Evolutionary conservation across 1,140 invertebrate species (phyloP).

Genomic region (Atopsyche davidsoni): DNA sequence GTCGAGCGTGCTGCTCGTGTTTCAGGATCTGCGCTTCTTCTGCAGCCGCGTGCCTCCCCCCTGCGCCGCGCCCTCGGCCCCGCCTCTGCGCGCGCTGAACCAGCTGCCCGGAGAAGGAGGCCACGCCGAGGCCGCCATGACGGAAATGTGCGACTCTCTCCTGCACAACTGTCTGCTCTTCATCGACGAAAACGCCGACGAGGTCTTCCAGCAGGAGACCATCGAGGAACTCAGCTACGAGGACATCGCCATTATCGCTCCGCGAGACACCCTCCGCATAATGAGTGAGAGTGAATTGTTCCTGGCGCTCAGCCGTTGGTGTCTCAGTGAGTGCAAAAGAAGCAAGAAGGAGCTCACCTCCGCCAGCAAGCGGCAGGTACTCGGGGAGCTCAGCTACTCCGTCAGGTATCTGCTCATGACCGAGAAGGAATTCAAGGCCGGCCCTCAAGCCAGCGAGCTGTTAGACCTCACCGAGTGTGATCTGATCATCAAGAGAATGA

Average conservation of each 20-base stretch:
- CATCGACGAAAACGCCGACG: conserved; percentile 56
- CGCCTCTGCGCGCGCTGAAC: conserved; percentile 12
- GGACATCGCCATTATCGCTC: conserved; percentile 54
- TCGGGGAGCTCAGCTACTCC: conserved; percentile 58
- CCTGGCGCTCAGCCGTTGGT: conserved; percentile 59
- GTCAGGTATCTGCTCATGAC: conserved; percentile 61
- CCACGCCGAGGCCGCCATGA: conserved; percentile 37
- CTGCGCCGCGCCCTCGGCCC: conserved; percentile 36
- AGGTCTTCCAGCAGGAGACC: conserved; percentile 56
- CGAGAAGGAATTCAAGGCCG: conserved; percentile 53
- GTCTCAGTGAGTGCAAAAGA: conserved; percentile 58
- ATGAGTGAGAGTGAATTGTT: conserved; percentile 52
- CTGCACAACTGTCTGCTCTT: conserved; percentile 54
- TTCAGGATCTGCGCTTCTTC: conserved; percentile 42
- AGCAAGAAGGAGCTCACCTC: conserved; percentile 55
- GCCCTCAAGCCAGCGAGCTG: conserved; percentile 25
- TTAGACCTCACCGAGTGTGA: conserved; percentile 26
- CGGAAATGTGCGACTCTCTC: conserved; percentile 52
- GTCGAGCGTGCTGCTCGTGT: conserved; percentile 34
- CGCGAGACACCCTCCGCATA: conserved; percentile 54
- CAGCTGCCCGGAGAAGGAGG: conserved; percentile 35
- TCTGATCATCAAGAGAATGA: conserved; percentile 22
- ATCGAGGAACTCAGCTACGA: conserved; percentile 59
- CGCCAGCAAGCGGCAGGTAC: conserved; percentile 54
- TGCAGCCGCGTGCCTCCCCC: conserved; percentile 42